Base-by-base conservation (phyloP, 2,888 invertebrate genomes). In the Ecliptopera silaceata region DNA sequence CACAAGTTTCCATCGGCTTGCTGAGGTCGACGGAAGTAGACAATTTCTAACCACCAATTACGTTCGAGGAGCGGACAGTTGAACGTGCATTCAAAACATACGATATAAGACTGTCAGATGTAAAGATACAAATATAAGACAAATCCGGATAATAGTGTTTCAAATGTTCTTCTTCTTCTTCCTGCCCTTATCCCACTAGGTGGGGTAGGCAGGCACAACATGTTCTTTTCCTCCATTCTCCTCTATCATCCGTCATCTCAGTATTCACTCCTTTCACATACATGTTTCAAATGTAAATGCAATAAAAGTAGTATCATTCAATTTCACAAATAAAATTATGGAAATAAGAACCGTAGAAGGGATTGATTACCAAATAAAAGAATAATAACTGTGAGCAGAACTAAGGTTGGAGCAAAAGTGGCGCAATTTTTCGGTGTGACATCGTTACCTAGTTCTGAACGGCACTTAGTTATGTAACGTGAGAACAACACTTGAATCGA, bases 391-490 rank as follows among this genome's bases (percentile, higher is more conserved):
- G 59, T 61, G 36, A 58, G 56, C 48, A 42, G 52, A 55, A 50
- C 70, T 57, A 71, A 67, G 68, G 68, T 58, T 54, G 55, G 39
- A 46, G 42, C 57, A 38, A 74, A 84, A 82, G 84, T 91, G 90
- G 88, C 89, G 90, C 86, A 91, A 91, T 83, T 82, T 86, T 88
- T 87, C 81, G 84, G 80, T 79, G 80, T 89, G 90, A 90, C 91
- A 91, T 89, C 86, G 84, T 91, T 90, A 87, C 91, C 91, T 90
- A 90, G 88, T 88, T 91, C 71, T 82, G 79, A 84, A 78, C 83
- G 82, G 82, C 83, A 84, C 80, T 78, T 73, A 80, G 79, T 90
- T 90, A 91, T 90, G 88, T 90, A 91, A 91, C 75, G 71, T 70
- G 77, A 86, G 84, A 87, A 87, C 83, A 88, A 88, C 87, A 76